These are phyloP conservation scores for Mimachlamys varia DNA, from an alignment of 2,888 invertebrate species.

Conservation along the genomic window DNA sequence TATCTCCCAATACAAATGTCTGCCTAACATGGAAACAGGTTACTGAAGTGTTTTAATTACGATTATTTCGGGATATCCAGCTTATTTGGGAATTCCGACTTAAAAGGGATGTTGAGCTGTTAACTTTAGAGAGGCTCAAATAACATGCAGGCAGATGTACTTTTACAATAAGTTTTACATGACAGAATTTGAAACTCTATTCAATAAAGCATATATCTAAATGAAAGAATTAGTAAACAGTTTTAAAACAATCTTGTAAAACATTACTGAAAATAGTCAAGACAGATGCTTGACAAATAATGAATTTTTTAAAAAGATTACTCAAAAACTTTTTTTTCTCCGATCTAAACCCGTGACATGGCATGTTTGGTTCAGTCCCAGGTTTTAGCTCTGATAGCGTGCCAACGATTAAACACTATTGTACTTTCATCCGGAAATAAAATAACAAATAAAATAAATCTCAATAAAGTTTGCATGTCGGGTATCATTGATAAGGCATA, in stretches of 20 bases:
- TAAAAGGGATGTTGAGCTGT: background rate
- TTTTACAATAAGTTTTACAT: background rate
- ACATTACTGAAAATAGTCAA: background rate
- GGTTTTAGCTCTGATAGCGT: background rate
- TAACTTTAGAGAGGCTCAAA: background rate
- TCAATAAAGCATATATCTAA: too few species aligned
- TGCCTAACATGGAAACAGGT: background rate
- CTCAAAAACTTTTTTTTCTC: background rate
- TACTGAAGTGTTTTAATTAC: background rate
- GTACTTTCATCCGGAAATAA: background rate
- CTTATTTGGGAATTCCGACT: background rate
- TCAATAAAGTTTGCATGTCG: constrained; percentile 5
- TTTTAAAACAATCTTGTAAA: too few species aligned
- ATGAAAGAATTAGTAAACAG: too few species aligned
- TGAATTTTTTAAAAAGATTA: background rate
- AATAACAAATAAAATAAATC: background rate
- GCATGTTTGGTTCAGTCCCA: background rate
- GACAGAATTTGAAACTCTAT: too few species aligned
- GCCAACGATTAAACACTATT: background rate
- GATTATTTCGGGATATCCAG: background rate
- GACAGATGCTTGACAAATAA: background rate
- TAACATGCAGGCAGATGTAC: background rate
- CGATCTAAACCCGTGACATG: background rate
- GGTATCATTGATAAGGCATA: background rate
- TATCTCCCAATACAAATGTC: background rate